These are phyloP conservation scores for Aplochiton taeniatus DNA, from an alignment of 2,797 vertebrate genomes.

Conservation along the genomic window DNA sequence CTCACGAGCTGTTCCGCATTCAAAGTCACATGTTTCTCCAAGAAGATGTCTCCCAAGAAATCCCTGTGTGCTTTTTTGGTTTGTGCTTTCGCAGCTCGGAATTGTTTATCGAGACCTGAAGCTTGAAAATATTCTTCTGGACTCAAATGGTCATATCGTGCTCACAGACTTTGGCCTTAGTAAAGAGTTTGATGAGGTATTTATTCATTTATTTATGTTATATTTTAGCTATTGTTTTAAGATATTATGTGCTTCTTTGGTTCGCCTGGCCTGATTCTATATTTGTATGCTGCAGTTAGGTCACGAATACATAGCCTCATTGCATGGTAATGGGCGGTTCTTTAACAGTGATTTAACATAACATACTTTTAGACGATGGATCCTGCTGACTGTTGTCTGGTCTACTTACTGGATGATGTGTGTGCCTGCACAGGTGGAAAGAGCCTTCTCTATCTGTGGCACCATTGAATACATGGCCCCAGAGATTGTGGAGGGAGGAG, in stretches of 20 bases:
- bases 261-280: too few species aligned
- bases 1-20: slow-evolving; percentile 18
- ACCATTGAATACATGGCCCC: slow-evolving; percentile 99
- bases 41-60: not conserved
- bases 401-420: not conserved
- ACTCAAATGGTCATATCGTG: slow-evolving; percentile 93
- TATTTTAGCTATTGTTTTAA: too few species aligned
- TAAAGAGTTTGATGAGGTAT: slow-evolving; percentile 98
- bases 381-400: too few species aligned
- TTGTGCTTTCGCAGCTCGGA: slow-evolving; percentile 85
- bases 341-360: too few species aligned
- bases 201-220: slow-evolving; percentile 20
- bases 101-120: slow-evolving; percentile 98
- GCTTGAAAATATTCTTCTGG: slow-evolving; percentile 96
- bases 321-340: too few species aligned
- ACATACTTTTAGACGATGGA: too few species aligned
- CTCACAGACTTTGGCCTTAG: slow-evolving; percentile 98
- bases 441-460: slow-evolving; percentile 96
- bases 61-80: slow-evolving; percentile 22
- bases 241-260: too few species aligned
- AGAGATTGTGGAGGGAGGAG: slow-evolving; percentile 95
- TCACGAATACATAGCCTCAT: too few species aligned
- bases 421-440: slow-evolving; percentile 77
- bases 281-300: too few species aligned
- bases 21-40: not conserved